These are phyloP conservation scores for Clarias batrachus DNA, from an alignment of 2,113 vertebrate genomes.

Conservation along the genomic window DNA sequence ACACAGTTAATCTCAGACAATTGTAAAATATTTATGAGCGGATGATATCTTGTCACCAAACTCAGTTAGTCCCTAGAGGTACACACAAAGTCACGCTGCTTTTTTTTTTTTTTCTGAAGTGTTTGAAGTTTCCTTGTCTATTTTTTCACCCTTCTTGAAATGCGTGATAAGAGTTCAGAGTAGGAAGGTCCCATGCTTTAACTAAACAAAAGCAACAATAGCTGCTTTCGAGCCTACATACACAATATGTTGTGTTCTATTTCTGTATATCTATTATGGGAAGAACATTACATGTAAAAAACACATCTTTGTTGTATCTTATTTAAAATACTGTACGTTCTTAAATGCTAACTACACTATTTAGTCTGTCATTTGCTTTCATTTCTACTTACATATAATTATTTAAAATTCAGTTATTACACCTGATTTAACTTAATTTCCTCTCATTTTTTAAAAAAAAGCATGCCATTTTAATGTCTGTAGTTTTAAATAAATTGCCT, in stretches of 20 bases:
- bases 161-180: neutral
- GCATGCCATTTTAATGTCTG: too few species aligned
- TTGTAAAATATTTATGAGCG: slow-evolving; percentile 46
- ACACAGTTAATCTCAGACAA: slow-evolving; percentile 8
- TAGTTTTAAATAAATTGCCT: too few species aligned
- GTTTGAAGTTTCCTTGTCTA: slow-evolving; percentile 44
- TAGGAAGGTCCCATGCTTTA: slow-evolving; percentile 15
- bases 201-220: slow-evolving; percentile 13
- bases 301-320: neutral
- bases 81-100: neutral
- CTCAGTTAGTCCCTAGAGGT: slow-evolving; percentile 44
- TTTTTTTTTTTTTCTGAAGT: slow-evolving; percentile 20
- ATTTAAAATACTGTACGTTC: neutral
- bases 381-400: neutral
- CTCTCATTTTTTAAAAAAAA: too few species aligned
- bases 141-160: slow-evolving; percentile 22
- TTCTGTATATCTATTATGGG: neutral
- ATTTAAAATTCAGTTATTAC: neutral
- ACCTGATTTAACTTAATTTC: too few species aligned
- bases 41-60: slow-evolving; percentile 35
- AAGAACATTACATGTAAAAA: neutral
- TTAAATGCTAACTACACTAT: neutral
- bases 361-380: neutral
- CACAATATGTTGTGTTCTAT: slow-evolving; percentile 3
- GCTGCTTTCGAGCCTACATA: neutral